Evolutionary conservation across 2,888 invertebrate species (phyloP).

Genomic region (Atherix ibis): DNA sequence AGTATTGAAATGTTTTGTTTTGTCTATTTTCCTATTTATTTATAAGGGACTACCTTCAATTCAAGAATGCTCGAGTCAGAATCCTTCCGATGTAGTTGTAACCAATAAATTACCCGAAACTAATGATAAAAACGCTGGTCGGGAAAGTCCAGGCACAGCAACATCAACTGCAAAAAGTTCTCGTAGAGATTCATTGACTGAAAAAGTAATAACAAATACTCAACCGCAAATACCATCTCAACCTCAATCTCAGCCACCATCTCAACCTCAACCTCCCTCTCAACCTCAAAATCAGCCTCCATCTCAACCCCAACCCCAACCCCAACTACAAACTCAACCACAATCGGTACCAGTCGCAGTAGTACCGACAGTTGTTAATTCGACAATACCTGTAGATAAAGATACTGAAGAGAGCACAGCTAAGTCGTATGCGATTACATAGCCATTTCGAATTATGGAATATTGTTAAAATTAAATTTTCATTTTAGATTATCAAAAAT

Average conservation of each 20-base stretch:
- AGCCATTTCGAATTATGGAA: background rate
- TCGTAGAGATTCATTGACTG: slow-evolving; percentile 45
- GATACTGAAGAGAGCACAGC: no score
- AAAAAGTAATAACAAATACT: slow-evolving; percentile 22
- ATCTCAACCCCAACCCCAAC: no score
- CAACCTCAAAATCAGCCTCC: no score
- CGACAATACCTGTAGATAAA: background rate
- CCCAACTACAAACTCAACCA: no score
- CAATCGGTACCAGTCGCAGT: no score
- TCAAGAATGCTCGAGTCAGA: slow-evolving; percentile 32
- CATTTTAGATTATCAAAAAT: slow-evolving; percentile 4
- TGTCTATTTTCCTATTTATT: background rate
- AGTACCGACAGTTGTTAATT: background rate
- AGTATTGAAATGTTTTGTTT: background rate
- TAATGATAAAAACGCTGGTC: slow-evolving; percentile 30
- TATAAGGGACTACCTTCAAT: slow-evolving; percentile 44
- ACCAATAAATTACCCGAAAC: slow-evolving; percentile 44
- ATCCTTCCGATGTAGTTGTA: slow-evolving; percentile 26
- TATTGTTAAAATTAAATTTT: background rate
- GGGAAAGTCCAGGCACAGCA: slow-evolving; percentile 47
- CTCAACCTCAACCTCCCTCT: no score
- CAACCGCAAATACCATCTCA: slow-evolving; percentile 7
- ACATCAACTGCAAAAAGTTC: slow-evolving; percentile 53
- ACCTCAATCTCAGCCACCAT: background rate
- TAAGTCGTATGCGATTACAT: no score